These are phyloP conservation scores for Sphyrna mokarran DNA, from an alignment of 2,113 vertebrate species.

Conservation along the genomic window DNA sequence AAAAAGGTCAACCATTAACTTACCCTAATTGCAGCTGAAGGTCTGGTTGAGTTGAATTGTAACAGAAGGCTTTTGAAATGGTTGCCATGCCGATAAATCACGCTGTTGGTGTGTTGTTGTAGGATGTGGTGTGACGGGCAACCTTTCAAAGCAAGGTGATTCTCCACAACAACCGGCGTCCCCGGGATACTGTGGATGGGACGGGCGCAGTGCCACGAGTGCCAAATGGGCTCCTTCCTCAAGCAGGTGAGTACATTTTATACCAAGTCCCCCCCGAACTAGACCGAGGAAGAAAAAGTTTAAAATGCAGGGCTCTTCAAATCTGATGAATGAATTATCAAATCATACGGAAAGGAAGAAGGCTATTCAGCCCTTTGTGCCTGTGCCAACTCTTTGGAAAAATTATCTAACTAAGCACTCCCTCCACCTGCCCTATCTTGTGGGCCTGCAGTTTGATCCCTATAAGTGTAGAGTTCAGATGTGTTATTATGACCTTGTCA, in stretches of 20 bases:
- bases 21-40: not conserved
- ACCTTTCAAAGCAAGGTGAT: not conserved
- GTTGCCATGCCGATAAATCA: not conserved
- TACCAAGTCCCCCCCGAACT: not conserved
- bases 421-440: not conserved
- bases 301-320: not conserved
- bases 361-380: not conserved
- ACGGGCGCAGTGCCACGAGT: too few species aligned
- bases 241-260: not conserved
- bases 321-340: not conserved
- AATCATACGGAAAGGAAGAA: not conserved
- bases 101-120: not conserved
- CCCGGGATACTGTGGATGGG: not conserved
- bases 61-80: not conserved
- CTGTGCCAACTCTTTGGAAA: not conserved
- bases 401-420: not conserved
- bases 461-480: not conserved
- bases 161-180: not conserved
- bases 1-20: not conserved
- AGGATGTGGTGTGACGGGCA: not conserved
- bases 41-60: not conserved
- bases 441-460: not conserved
- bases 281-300: not conserved
- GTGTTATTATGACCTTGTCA: not conserved
- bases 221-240: not conserved